These are phyloP conservation scores for Tuta absoluta DNA, from an alignment of 2,888 invertebrate genomes.

Conservation along the genomic window DNA sequence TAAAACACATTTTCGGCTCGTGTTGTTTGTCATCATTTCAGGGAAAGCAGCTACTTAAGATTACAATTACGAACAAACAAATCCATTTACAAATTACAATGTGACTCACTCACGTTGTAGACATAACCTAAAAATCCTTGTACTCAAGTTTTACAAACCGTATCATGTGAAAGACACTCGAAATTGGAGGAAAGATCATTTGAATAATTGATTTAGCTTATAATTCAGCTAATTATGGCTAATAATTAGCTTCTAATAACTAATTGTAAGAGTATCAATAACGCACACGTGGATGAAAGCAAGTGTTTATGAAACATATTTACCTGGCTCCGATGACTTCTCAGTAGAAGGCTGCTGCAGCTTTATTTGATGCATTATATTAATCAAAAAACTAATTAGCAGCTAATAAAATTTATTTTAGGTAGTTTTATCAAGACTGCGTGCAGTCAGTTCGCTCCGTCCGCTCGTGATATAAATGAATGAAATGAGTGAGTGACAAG, in stretches of 20 bases:
- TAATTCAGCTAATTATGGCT: slow-evolving; percentile 11
- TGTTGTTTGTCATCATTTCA: slow-evolving; percentile 65
- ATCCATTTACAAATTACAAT: slow-evolving; percentile 7
- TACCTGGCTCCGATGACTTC: not conserved
- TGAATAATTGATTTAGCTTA: slow-evolving; percentile 12
- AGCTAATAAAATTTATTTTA: not conserved
- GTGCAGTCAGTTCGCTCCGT: no score
- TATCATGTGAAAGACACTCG: not conserved
- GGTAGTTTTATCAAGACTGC: not conserved
- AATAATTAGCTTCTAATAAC: slow-evolving; percentile 1
- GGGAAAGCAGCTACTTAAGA: slow-evolving; percentile 27
- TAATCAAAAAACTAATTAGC: not conserved
- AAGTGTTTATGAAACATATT: no score
- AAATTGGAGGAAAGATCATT: not conserved
- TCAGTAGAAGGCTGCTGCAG: not conserved
- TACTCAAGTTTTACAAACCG: slow-evolving; percentile 15
- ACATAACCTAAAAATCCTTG: slow-evolving; percentile 44
- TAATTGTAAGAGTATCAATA: not conserved
- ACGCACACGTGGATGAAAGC: not conserved
- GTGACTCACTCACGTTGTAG: slow-evolving; percentile 32
- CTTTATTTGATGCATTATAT: not conserved
- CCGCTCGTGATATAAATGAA: no score
- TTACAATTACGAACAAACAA: slow-evolving; percentile 28
- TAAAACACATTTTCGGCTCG: slow-evolving; percentile 67
- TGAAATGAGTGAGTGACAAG: no score